A percentile compares a stretch with the other conserved stretches of the same genome.
phyloP scores from a whole-genome alignment of 2,888 invertebrate species.

The Chrysomela aeneicollis region DNA sequence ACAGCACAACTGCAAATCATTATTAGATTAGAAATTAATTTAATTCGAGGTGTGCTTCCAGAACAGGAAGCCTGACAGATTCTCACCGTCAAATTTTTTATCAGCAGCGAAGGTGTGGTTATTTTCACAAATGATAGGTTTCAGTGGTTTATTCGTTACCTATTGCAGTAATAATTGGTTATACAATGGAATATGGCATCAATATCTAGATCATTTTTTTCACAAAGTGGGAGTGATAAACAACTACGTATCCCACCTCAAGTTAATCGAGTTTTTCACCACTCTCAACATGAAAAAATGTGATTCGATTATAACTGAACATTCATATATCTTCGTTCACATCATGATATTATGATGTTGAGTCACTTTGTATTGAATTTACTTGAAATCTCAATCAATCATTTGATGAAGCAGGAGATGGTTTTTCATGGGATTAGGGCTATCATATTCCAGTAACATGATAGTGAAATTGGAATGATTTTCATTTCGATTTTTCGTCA shows the following conservation, averaged over 20 bases:
- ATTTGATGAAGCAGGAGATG: too few species aligned
- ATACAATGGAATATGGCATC: background rate
- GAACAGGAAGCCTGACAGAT: background rate
- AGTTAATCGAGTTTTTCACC: too few species aligned
- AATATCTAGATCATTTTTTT: background rate
- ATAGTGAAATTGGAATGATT: too few species aligned
- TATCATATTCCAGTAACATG: too few species aligned
- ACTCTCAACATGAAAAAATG: too few species aligned
- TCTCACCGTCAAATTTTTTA: background rate
- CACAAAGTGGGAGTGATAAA: background rate
- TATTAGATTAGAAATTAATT: background rate
- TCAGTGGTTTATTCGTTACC: background rate
- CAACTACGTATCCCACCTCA: background rate
- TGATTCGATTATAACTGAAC: too few species aligned
- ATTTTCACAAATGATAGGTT: slow-evolving; percentile 1
- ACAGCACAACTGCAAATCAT: background rate
- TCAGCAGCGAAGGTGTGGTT: background rate
- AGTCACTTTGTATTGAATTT: too few species aligned
- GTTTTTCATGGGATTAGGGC: too few species aligned
- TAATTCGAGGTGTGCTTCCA: background rate
- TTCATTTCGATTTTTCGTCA: too few species aligned
- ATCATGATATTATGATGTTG: too few species aligned
- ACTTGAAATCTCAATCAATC: too few species aligned
- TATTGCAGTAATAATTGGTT: background rate
- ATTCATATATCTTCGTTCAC: too few species aligned